Base-by-base conservation (phyloP, 2,113 vertebrate genomes). In the Xenotilapia longispinis region DNA sequence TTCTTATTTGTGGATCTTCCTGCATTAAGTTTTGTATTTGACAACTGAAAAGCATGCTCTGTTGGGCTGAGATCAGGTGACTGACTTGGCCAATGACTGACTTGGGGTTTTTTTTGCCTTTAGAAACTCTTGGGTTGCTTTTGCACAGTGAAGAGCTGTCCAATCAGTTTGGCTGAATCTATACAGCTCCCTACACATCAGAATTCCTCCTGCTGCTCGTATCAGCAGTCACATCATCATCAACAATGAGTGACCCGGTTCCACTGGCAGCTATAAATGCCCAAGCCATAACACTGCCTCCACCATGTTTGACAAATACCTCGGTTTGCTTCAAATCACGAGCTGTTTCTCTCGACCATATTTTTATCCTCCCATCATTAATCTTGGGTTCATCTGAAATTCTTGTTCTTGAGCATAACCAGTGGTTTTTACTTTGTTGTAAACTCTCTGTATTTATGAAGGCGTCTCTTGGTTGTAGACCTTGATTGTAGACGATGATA, bases 61-160 rank as follows among this genome's bases (percentile, higher is more conserved):
- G 5, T 42, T 23, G 38, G 65, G n/a, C n/a, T 42, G 2, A 70
- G 65, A 42, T 23, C 38, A 42, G 38, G n/a, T 42, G 38, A 42
- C 65, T 42, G 65, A 70, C 65, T 42, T 42, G 65, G 36, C 11
- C 11, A 68, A 4, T 40, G 36, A 68, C 11, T 13, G 6, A 40
- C 14, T 60, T 60, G 57, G 12, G 1, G 0, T 0, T n/a, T 23
- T 7, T 70, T 14, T 70, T 42, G 12, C n/a, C n/a, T 70, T 23
- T 40, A 42, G n/a, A 70, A 70, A 70, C 65, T 40, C 36, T 70
- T 70, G 63, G 63, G 63, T 42, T 42, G 5, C 2, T 40, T 68
- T 40, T 40, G 36, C 63, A 68, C 33, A 21, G 36, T 68, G 36
- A 68, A 68, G 63, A 21, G 63, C 63, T 40, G 63, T 40, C 36